Base-by-base conservation (phyloP, 2,888 invertebrate genomes). In the Morpho deidamia region DNA sequence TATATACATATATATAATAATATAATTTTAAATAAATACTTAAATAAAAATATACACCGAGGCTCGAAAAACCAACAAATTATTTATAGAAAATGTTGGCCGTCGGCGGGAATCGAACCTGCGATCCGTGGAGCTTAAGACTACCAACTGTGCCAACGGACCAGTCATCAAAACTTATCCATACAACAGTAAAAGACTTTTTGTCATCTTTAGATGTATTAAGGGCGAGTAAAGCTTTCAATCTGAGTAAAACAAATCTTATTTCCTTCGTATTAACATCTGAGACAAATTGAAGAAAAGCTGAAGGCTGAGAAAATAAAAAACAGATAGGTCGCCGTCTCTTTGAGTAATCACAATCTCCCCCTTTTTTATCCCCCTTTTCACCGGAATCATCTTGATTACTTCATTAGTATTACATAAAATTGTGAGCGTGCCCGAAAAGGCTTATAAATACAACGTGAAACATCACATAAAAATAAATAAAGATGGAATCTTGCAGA, bases 341-440 rank as follows among this genome's bases (percentile, higher is more conserved):
- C 79, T 82, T 81, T 82, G 81, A 82, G 75, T 82, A 80, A 83
- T 82, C 80, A 78, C 72, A 72, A 69, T 60, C 67, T 66, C 63
- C 58, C 61, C 48, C 62, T 69, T 66, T n/a, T 72, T 72, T 69
- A 72, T 74, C 66, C 66, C 66, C 70, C 35, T 67, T 55, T 53
- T 23, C 66, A 52, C 56, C 53, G 56, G 68, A 66, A 68, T 77
- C 71, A 75, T 75, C 73, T 79, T 73, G 74, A 73, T 76, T 72
- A 72, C 76, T 70, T 76, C 73, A 73, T 78, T 59, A 49, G 44
- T 48, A 56, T 56, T 59, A 56, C 35, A 44, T 50, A 46, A n/a
- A 51, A 56, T 53, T 53, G 51, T 34, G 41, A 47, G 42, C 44
- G n/a, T 12, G 50, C 32, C 56, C 52, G 45, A 58, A 50, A 43